Conservation (phyloP, 1,140 invertebrate species). For the Drosophila lini region DNA sequence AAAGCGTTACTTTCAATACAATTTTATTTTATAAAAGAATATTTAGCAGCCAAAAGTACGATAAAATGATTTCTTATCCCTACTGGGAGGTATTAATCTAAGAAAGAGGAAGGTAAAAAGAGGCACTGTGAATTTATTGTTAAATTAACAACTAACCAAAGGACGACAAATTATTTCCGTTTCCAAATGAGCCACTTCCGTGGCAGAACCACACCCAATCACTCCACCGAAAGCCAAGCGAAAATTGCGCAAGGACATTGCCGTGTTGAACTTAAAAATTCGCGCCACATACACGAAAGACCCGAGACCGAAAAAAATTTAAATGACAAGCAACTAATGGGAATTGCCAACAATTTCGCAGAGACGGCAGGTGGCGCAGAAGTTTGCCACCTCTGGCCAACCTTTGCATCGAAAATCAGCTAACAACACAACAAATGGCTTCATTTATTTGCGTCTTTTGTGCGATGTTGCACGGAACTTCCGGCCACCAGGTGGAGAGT, state of each 20-base stretch:
- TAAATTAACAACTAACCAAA: constrained; percentile 66
- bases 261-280: constrained; percentile 62
- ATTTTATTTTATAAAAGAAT: not conserved
- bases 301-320: constrained; percentile 58
- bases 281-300: constrained; percentile 30
- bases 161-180: constrained; percentile 74
- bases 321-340: constrained; percentile 83
- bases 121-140: constrained; percentile 42
- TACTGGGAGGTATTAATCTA: constrained; percentile 20
- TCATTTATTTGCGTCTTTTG: constrained; percentile 83
- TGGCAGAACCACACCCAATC: constrained; percentile 29
- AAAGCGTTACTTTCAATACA: too few species aligned
- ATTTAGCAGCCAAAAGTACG: not conserved
- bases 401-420: constrained; percentile 75
- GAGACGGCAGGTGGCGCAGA: constrained; percentile 51
- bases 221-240: constrained; percentile 15
- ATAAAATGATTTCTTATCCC: not conserved
- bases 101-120: not conserved
- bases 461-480: constrained; percentile 66
- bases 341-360: constrained; percentile 76
- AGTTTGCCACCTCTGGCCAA: constrained; percentile 46
- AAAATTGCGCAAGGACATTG: constrained; percentile 18
- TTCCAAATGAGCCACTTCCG: constrained; percentile 74
- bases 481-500: constrained; percentile 33
- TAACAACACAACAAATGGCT: constrained; percentile 81